Base-by-base conservation (phyloP, 2,888 invertebrate species). In the Rambutsinella grinnellia region DNA sequence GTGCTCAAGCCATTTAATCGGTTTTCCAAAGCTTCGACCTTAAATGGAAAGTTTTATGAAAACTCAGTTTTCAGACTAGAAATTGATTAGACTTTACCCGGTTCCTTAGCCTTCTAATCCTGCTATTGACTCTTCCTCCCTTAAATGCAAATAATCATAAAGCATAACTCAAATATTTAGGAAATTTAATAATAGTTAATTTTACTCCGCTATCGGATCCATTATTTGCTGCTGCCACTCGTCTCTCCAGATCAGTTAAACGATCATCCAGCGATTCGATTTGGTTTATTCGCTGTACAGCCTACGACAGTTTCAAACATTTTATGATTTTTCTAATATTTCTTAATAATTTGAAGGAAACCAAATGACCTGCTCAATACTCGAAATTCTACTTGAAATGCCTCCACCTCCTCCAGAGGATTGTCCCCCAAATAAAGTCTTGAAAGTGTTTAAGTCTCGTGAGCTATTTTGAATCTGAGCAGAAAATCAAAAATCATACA, bases 351-450 rank as follows among this genome's bases (percentile, higher is more conserved):
- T 10, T 23, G 27, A 21, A 26, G 5, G 8, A 56, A 15, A 8
- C 10, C 0, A 19, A 19, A 21, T 10, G 27, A 82, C 81, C 71
- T 81, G 80, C 70, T 83, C 81, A 49, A 83, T 53, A 57, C 65
- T 75, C 2, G 77, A 26, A 3, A 82, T 71, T 72, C 83, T 26
- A 15, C 56, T 56, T 15, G 81, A 68, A 19, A 80, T 57, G n/a
- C n/a, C n/a, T 23, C 68, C 72, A n/a, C 65, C 58, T 6, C 80
- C 62, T n/a, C 76, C 49, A 65, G 81, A 78, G 17, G 80, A 36
- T 8, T 82, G 80, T 3, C 61, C 60, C 13, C 83, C 83, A 69
- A 83, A 75, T 5, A 81, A 81, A 47, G 66, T 74, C 62, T 81
- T 81, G 23, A 83, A 76, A 6, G 58, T 60, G 3, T 70, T 66